Base-by-base conservation (phyloP, 2,888 invertebrate species). In the Pantelozetes paolii region DNA sequence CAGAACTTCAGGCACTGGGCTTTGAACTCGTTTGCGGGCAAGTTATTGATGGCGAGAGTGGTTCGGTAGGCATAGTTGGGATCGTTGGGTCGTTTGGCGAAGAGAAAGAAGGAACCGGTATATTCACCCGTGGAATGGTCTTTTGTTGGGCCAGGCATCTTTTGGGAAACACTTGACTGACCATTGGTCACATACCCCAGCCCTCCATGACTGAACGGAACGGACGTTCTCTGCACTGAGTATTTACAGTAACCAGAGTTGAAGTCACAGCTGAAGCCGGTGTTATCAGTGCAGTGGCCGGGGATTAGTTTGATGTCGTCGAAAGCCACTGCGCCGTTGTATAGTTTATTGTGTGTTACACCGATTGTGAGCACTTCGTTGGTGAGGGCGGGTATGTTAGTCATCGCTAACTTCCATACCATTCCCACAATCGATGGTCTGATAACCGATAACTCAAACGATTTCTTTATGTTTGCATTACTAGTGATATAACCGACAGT, bases 1-100 rank as follows among this genome's bases (percentile, higher is more conserved):
- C 81, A 82, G 77, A 82, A 81, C 9, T 76, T 77, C 75, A 81
- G 71, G 15, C 75, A 76, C 26, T 62, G 71, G 18, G 62, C 30
- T 13, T 5, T 67, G 13, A 45, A 26, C 13, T 70, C 76, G 50
- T 50, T 71, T 13, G 71, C 50, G 1, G 76, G 73, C 5, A 77
- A 67, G 36, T 77, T 62, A 0, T 75, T 76, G 32, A 76, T 74
- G 18, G 75, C 62, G 18, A 77, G 23, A 36, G 45, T 72, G 9
- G 77, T 77, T 48, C 71, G 62, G 32, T 77, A 76, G 18, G 73
- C 70, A 8, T 71, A 40, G 8, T 69, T 64, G 15, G 72, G 23
- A 54, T n/a, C 3, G 15, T 50, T 20, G 1, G 57, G 6, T 23
- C 8, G 8, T n/a, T 69, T 73, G n/a, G 42, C 67, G n/a, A 73